Conservation (phyloP, 30 jellyfish, hydroid and myxozoan species). For the Aurelia coerulea region DNA sequence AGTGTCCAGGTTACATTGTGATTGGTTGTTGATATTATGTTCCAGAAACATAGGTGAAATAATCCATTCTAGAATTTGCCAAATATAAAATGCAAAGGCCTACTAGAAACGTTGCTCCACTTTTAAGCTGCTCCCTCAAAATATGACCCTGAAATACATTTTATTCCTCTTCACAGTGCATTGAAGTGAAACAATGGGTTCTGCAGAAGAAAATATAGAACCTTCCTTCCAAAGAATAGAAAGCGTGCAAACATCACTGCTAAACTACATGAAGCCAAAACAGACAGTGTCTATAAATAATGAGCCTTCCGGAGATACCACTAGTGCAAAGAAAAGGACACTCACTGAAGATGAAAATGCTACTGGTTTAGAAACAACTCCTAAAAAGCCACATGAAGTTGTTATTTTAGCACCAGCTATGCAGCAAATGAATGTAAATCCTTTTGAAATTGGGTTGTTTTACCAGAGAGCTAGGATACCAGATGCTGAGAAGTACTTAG, state of each 20-base stretch:
- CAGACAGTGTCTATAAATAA: slow-evolving; percentile 20
- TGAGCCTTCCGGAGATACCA: slow-evolving; percentile 39
- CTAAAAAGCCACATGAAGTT: slow-evolving; percentile 30
- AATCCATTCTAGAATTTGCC: slow-evolving; percentile 6
- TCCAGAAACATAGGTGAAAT: not conserved
- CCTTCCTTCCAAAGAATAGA: slow-evolving; percentile 1
- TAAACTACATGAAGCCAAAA: slow-evolving; percentile 28
- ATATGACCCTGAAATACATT: not conserved
- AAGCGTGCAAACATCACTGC: slow-evolving; percentile 47
- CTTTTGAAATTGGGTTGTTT: slow-evolving; percentile 44
- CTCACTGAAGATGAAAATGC: slow-evolving; percentile 24
- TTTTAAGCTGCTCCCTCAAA: too few species aligned
- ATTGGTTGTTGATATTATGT: not conserved
- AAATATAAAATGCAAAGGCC: not conserved
- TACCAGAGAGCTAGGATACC: slow-evolving; percentile 7
- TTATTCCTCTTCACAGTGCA: slow-evolving; percentile 3
- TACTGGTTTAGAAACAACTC: slow-evolving; percentile 6
- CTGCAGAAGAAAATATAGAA: too few species aligned
- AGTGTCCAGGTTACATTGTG: not conserved
- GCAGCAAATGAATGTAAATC: slow-evolving; percentile 37
- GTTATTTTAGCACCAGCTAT: slow-evolving; percentile 34
- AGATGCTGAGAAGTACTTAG: slow-evolving; percentile 29
- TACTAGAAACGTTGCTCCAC: not conserved
- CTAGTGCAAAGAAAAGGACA: slow-evolving; percentile 45
- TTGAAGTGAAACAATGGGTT: too few species aligned